Conservation (phyloP, 23 tunicate genomes). For the Oikopleura vanhoeffeni region DNA sequence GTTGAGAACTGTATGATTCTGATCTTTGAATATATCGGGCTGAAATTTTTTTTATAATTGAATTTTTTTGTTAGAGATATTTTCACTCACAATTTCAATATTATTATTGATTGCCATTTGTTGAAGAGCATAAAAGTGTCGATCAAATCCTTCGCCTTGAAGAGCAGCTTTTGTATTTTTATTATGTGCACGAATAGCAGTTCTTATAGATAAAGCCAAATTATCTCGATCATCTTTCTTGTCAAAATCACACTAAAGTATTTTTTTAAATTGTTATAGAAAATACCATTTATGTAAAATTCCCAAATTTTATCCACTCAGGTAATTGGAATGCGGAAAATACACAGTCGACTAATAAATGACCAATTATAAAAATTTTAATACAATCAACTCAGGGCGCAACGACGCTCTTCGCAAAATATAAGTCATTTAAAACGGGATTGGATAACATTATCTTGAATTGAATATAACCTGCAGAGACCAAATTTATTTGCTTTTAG, state of each 20-base stretch:
- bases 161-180: constrained; percentile 56
- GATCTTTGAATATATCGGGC: constrained; percentile 38
- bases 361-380: no score
- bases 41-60: not conserved
- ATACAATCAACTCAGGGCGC: no score
- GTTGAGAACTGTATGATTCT: constrained; percentile 40
- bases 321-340: no score
- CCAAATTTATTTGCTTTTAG: no score
- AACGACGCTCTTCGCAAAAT: no score
- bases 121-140: constrained; percentile 61
- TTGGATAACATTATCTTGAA: no score
- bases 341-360: no score
- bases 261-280: no score
- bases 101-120: constrained; percentile 26
- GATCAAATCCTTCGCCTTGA: constrained; percentile 64
- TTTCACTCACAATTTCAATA: not conserved
- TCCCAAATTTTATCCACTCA: no score
- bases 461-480: no score
- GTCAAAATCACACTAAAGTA: not conserved
- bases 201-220: not conserved
- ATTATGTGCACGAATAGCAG: constrained; percentile 24
- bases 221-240: not conserved
- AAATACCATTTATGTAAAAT: no score
- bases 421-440: no score
- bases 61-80: not conserved